Percentiles rank a stretch among this genome's conserved stretches.
Conservation (phyloP, 1,140 invertebrate species). For the Colletes latitarsis region DNA sequence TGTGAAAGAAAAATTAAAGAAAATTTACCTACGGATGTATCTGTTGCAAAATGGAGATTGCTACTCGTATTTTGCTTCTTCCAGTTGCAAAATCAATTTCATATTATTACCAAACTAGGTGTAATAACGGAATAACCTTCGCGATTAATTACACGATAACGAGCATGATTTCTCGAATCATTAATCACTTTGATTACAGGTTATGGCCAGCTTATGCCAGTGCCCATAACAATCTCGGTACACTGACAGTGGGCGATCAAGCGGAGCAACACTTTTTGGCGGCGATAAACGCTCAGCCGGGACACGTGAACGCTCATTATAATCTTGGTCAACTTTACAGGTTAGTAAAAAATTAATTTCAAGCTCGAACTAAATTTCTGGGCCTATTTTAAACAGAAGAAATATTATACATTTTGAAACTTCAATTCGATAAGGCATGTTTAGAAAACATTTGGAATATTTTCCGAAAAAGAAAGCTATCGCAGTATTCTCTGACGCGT, state of each 20-base stretch:
- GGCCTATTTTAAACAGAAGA: too few relatives aligned
- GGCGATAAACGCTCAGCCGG: conserved; percentile 88
- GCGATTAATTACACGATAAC: conserved; percentile 35
- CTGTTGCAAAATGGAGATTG: too few relatives aligned
- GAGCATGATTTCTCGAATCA: conserved; percentile 14
- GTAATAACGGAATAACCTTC: conserved; percentile 11
- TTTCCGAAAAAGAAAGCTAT: too few relatives aligned
- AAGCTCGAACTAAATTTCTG: not conserved
- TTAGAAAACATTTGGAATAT: too few relatives aligned
- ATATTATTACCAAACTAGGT: conserved; percentile 17
- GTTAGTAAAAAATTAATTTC: conserved; percentile 80
- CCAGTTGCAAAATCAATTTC: not conserved
- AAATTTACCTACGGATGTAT: too few relatives aligned
- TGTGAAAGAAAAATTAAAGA: too few relatives aligned
- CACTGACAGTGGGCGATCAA: conserved; percentile 85
- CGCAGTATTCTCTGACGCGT: too few relatives aligned
- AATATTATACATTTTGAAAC: too few relatives aligned
- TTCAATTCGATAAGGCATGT: too few relatives aligned
- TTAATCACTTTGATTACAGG: conserved; percentile 81
- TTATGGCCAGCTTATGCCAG: conserved; percentile 93
- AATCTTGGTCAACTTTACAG: conserved; percentile 92
- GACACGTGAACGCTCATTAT: conserved; percentile 92
- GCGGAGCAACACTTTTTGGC: conserved; percentile 90
- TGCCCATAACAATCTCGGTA: conserved; percentile 94
- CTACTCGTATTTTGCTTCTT: not conserved